A percentile compares a stretch with the other conserved stretches of the same genome.
These are phyloP conservation scores for Silvanus unidentatus DNA, from an alignment of 2,888 invertebrate genomes.

Conservation along the genomic window DNA sequence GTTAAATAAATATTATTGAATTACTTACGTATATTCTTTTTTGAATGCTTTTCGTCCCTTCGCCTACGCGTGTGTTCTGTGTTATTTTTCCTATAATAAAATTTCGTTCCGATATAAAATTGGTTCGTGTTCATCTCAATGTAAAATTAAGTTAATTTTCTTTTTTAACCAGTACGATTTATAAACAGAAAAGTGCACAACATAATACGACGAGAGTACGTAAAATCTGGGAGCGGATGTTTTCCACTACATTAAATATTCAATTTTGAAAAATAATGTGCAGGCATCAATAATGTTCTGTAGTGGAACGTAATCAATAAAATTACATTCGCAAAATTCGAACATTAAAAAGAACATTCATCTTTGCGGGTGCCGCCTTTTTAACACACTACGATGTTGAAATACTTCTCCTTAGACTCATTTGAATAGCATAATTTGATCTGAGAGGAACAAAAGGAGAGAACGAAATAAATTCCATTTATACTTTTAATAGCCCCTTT, in stretches of 20 bases:
- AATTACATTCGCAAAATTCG: conserved; percentile 15
- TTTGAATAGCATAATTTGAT: conserved; percentile 24
- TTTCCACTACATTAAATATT: conserved; percentile 19
- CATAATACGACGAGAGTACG: no score
- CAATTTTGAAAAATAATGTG: conserved; percentile 20
- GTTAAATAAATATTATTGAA: conserved; percentile 8
- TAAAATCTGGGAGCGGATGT: not conserved
- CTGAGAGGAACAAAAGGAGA: conserved; percentile 12
- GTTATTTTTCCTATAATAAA: no score
- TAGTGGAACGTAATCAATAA: conserved; percentile 17
- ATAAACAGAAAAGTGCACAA: no score
- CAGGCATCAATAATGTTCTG: conserved; percentile 15
- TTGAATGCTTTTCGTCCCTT: no score
- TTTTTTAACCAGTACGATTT: no score
- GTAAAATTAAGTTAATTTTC: no score
- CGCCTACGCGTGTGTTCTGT: no score
- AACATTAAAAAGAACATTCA: conserved; percentile 16
- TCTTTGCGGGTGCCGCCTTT: conserved; percentile 13
- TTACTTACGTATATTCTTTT: not conserved
- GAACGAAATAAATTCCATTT: conserved; percentile 18
- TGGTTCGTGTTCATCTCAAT: no score
- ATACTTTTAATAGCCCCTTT: conserved; percentile 17
- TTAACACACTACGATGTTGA: conserved; percentile 11
- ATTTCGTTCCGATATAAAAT: no score
- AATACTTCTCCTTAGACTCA: conserved; percentile 15